A percentile compares a stretch with the other conserved stretches of the same genome.
These are phyloP conservation scores for Bombus superbus DNA, from an alignment of 1,140 invertebrate genomes.

Conservation along the genomic window DNA sequence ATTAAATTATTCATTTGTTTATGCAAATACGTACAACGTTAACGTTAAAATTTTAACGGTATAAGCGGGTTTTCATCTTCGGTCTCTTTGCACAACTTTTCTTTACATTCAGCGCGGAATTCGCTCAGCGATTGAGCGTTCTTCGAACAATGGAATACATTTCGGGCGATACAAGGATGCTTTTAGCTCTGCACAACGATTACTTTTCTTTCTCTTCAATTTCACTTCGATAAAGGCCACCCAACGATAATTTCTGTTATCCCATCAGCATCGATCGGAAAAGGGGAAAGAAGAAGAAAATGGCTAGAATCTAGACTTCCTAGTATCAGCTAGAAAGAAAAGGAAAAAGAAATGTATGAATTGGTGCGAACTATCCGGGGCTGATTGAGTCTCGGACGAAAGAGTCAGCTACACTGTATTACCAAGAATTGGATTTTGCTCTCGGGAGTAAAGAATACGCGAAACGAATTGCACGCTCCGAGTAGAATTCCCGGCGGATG, in stretches of 20 bases:
- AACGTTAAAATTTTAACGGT: too few relatives aligned
- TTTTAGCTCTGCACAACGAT: not conserved
- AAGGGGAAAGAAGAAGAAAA: too few relatives aligned
- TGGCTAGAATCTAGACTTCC: not conserved
- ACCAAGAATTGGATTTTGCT: slow-evolving; percentile 27
- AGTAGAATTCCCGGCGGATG: not conserved
- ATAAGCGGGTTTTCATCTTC: not conserved
- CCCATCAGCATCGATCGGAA: slow-evolving; percentile 9
- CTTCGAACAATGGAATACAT: slow-evolving; percentile 17
- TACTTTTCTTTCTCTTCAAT: not conserved
- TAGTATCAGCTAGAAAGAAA: not conserved
- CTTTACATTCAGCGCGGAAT: not conserved
- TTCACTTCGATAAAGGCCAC: not conserved
- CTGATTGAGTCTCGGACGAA: not conserved
- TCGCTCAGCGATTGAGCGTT: not conserved
- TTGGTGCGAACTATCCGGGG: not conserved
- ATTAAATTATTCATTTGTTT: too few relatives aligned
- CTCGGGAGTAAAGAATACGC: not conserved
- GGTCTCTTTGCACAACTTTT: not conserved
- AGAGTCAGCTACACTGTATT: slow-evolving; percentile 11
- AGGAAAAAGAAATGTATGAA: not conserved
- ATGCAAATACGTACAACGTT: too few relatives aligned
- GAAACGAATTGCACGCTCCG: not conserved
- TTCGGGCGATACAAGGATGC: not conserved
- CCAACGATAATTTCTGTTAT: slow-evolving; percentile 3